Conservation (phyloP, 2,888 invertebrate genomes). For the Malthinus seriepunctatus region DNA sequence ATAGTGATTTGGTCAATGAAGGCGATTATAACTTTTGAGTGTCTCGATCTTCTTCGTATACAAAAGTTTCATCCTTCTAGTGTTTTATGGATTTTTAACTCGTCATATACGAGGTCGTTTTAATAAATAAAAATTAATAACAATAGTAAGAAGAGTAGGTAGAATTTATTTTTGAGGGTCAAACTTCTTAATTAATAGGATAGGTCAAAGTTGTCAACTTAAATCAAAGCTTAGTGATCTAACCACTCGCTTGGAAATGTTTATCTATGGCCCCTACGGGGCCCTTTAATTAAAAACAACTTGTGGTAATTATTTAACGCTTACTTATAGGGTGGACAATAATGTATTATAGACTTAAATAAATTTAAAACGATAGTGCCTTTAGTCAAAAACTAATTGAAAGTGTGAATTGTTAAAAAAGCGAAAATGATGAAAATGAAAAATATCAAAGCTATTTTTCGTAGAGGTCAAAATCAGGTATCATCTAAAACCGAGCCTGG, state of each 20-base stretch:
- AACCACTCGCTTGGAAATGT: no score
- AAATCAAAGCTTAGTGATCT: no score
- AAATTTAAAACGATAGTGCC: background rate
- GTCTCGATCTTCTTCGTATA: background rate
- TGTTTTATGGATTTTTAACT: no score
- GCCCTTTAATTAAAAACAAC: no score
- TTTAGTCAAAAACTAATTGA: background rate
- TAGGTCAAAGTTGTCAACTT: no score
- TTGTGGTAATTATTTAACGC: background rate
- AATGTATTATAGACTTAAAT: background rate
- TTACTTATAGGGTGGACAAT: background rate
- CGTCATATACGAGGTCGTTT: no score
- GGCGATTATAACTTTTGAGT: background rate
- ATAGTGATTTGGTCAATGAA: background rate
- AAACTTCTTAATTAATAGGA: no score
- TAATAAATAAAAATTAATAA: no score
- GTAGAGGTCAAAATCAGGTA: slow-evolving; percentile 71
- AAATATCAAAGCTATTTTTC: slow-evolving; percentile 90
- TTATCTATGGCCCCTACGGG: no score
- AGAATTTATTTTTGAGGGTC: no score
- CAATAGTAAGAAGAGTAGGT: no score
- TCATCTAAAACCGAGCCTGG: slow-evolving; percentile 58
- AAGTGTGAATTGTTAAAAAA: slow-evolving; percentile 13
- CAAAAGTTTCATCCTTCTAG: background rate
- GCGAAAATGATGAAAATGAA: slow-evolving; percentile 69